Conservation (phyloP, 2,797 vertebrate species). For the Echiichthys vipera region DNA sequence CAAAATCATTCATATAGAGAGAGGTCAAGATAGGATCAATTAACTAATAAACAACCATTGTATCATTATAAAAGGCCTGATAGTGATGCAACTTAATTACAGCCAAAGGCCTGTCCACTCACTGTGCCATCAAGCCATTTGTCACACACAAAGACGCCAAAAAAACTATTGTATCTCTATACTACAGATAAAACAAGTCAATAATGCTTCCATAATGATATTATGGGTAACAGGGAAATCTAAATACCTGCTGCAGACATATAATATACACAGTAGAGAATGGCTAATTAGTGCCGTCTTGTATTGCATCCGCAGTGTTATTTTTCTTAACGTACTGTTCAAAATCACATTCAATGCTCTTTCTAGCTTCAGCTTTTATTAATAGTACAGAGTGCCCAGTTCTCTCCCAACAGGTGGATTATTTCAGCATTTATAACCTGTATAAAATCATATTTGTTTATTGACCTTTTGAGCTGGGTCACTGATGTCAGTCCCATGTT, state of each 20-base stretch:
- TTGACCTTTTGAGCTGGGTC: neutral
- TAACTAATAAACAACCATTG: too few relatives aligned
- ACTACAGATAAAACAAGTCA: neutral
- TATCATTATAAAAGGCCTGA: too few relatives aligned
- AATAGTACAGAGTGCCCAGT: too few relatives aligned
- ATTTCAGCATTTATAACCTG: neutral
- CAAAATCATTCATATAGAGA: too few relatives aligned
- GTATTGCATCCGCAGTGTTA: neutral
- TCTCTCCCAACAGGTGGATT: neutral
- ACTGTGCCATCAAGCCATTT: neutral
- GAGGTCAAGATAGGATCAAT: too few relatives aligned
- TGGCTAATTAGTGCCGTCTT: neutral
- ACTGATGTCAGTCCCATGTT: neutral
- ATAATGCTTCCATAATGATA: neutral
- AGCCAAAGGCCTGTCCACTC: neutral
- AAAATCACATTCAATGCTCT: neutral
- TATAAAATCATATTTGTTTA: neutral
- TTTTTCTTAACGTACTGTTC: neutral
- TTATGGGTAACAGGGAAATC: neutral
- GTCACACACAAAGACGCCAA: too few relatives aligned
- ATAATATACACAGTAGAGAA: neutral
- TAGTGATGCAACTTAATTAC: too few relatives aligned
- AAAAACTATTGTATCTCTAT: neutral
- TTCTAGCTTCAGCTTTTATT: neutral
- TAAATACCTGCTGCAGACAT: neutral